A percentile compares a stretch with the other conserved stretches of the same genome.
Evolutionary conservation across 2,888 invertebrate species (phyloP).

Genomic region (Drosophila suboccidentalis): DNA sequence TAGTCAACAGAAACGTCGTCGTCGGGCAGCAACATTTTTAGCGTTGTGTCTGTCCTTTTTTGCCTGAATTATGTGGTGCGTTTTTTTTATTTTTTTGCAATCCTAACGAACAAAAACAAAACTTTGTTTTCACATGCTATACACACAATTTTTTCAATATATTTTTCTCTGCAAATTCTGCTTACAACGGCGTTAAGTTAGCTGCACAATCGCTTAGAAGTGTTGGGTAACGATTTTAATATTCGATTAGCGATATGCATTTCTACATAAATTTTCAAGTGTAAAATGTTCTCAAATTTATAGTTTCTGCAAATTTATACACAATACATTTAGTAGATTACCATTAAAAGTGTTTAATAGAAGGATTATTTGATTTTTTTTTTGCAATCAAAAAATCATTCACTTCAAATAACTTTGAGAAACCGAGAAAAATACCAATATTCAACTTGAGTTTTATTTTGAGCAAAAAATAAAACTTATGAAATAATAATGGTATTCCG

Average conservation of each 20-base stretch:
- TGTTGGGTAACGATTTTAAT: slow-evolving; percentile 32
- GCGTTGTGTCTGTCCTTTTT: slow-evolving; percentile 27
- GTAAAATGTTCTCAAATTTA: too few species aligned
- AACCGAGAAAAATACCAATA: too few species aligned
- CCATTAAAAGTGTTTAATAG: too few species aligned
- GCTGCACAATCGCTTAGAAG: slow-evolving; percentile 45
- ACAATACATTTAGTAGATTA: too few species aligned
- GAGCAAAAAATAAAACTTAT: too few species aligned
- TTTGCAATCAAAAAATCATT: too few species aligned
- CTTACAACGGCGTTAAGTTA: slow-evolving; percentile 60
- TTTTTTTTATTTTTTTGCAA: slow-evolving; percentile 41
- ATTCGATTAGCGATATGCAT: slow-evolving; percentile 45
- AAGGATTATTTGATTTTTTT: too few species aligned
- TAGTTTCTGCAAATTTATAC: too few species aligned
- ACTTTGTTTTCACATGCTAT: slow-evolving; percentile 62
- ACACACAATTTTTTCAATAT: slow-evolving; percentile 63
- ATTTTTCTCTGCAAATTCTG: slow-evolving; percentile 64
- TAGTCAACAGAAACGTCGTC: slow-evolving; percentile 65
- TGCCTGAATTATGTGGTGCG: slow-evolving; percentile 12
- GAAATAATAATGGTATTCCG: too few species aligned
- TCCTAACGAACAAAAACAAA: slow-evolving; percentile 51
- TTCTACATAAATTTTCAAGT: background rate
- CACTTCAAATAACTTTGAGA: too few species aligned
- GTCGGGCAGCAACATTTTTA: slow-evolving; percentile 57
- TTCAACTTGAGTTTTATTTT: too few species aligned